These are phyloP conservation scores for Miichthys miiuy DNA, from an alignment of 2,797 vertebrate genomes.

Conservation along the genomic window DNA sequence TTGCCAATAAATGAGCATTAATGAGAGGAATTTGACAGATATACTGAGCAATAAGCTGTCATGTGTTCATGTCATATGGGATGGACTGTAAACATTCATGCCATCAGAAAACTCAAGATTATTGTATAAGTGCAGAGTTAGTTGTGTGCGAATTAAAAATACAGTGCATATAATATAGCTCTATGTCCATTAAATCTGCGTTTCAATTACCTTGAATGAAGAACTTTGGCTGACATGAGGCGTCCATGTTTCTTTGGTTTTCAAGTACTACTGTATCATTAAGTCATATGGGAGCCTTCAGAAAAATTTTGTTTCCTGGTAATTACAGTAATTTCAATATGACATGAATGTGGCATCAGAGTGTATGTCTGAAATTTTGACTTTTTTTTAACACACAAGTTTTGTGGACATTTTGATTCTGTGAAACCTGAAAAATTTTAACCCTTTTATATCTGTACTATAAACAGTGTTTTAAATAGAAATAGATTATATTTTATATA, in stretches of 20 bases:
- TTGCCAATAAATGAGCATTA: slow-evolving; percentile 7
- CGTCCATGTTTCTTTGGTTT: slow-evolving; percentile 15
- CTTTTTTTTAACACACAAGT: background rate
- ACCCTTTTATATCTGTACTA: background rate
- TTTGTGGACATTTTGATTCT: background rate
- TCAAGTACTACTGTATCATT: background rate
- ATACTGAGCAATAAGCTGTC: background rate
- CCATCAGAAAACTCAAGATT: background rate
- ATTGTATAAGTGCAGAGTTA: background rate
- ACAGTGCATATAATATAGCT: background rate
- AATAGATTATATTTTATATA: background rate
- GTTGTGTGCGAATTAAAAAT: background rate
- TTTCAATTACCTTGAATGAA: slow-evolving; percentile 2
- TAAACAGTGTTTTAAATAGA: background rate
- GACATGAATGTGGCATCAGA: slow-evolving; percentile 18
- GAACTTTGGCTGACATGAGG: slow-evolving; percentile 2
- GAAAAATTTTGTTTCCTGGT: background rate
- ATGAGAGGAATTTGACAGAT: slow-evolving; percentile 20
- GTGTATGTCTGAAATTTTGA: background rate
- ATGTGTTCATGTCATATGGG: background rate
- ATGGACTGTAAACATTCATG: background rate
- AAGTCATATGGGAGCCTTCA: slow-evolving; percentile 8
- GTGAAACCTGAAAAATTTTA: background rate
- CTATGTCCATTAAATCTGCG: background rate
- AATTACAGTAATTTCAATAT: slow-evolving; percentile 4